phyloP scores from a whole-genome alignment of 2,888 invertebrate genomes.

The Pterostichus niger region DNA sequence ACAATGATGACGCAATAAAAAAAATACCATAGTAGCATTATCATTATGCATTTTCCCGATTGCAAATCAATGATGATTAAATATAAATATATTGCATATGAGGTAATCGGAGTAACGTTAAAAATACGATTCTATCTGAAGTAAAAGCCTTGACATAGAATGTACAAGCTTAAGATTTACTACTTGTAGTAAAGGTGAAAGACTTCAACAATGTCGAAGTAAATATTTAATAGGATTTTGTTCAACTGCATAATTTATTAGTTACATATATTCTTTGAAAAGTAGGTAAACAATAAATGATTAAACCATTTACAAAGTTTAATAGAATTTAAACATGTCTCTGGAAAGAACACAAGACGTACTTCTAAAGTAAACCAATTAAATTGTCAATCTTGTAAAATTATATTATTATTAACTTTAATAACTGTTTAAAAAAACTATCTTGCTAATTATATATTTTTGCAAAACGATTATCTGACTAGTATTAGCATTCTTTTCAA shows the following conservation, averaged over 20 bases:
- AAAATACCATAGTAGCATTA: background rate
- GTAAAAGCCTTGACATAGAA: slow-evolving; percentile 32
- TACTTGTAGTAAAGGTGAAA: slow-evolving; percentile 1
- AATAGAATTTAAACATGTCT: no score
- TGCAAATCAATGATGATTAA: slow-evolving; percentile 3
- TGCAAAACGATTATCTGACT: no score
- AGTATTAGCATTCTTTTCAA: no score
- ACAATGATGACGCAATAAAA: no score
- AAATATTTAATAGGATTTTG: background rate
- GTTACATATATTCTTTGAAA: background rate
- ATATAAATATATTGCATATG: slow-evolving; percentile 10
- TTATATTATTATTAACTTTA: no score
- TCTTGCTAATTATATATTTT: no score
- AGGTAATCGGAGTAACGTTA: slow-evolving; percentile 27
- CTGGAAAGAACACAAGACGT: background rate
- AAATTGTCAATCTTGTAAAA: no score
- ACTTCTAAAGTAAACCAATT: background rate
- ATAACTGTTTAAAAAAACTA: no score
- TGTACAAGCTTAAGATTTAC: background rate
- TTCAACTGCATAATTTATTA: background rate
- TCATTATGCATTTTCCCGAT: slow-evolving; percentile 6
- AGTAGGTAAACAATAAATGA: no score
- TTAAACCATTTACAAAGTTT: no score
- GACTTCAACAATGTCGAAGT: background rate
- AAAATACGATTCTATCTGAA: slow-evolving; percentile 5